Base-by-base conservation (phyloP, 1,140 invertebrate species). In the Sminthurinus signatus region DNA sequence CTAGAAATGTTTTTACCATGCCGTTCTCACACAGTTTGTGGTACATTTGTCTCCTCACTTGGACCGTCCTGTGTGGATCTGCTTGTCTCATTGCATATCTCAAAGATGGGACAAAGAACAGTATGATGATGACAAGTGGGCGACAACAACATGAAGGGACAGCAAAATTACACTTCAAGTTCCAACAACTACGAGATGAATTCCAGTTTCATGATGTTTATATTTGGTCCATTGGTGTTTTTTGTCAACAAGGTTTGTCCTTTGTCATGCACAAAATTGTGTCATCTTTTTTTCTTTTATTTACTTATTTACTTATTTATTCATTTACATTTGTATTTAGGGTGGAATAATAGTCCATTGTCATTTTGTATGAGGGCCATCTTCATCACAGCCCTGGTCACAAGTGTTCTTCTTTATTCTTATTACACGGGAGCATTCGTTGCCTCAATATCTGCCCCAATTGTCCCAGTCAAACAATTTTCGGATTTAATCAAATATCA, bases 241-340 rank as follows among this genome's bases (percentile, higher is more conserved):
- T 28, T 52, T 52, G 50, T 29, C 50, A 52, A 23, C 50, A 52
- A 52, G 50, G 50, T 52, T 4, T 17, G 4, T 36, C 15, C 32
- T 46, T 39, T 39, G 36, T 39, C 17, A 10, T 39, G 36, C 17
- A 39, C 17, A 10, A 10, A 39, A 39, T 39, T 48, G 46, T 12
- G 46, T n/a, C n/a, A n/a, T n/a, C 32, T 8, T 36, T 36, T 8
- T 36, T 15, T 5, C 5, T 8, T 36, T 36, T 36, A 36, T 36
- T 36, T 8, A 36, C 15, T 36, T 8, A 36, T 36, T 36, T 36
- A 36, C 32, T 8, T n/a, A n/a, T n/a, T n/a, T n/a, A 36, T 36
- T 5, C 32, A 36, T 8, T 36, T 5, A 36, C 32, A 5, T 36
- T 36, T 27, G 25, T 29, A 28, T 52, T 52, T 23, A 52, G 50